A percentile compares a stretch with the other conserved stretches of the same genome.
Evolutionary conservation across 2,797 vertebrate genomes (phyloP).

Genomic region (Peromyscus melanophrys): DNA sequence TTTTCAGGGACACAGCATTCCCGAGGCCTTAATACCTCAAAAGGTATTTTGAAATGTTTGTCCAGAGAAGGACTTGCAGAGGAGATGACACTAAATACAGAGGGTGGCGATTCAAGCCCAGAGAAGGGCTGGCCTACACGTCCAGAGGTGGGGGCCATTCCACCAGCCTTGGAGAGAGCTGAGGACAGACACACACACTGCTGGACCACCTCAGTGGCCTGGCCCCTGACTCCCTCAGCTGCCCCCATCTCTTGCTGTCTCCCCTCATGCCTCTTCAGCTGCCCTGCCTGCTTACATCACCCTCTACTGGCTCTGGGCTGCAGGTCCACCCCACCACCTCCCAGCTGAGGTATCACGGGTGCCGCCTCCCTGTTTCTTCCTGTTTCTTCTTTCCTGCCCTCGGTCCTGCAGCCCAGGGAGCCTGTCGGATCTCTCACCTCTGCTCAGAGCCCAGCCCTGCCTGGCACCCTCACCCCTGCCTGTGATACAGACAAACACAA

Average conservation of each 20-base stretch:
- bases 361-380: background rate
- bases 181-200: background rate
- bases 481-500: background rate
- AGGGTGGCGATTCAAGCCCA: background rate
- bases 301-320: background rate
- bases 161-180: background rate
- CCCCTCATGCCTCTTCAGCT: background rate
- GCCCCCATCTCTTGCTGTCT: background rate
- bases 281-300: background rate
- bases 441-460: background rate
- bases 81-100: background rate
- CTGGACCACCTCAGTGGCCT: background rate
- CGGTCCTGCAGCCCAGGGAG: background rate
- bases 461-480: background rate
- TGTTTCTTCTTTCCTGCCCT: accelerated
- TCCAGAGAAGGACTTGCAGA: background rate
- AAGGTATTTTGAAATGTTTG: background rate
- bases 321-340: background rate
- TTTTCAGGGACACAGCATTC: background rate
- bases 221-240: background rate
- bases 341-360: background rate
- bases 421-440: background rate
- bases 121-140: background rate
- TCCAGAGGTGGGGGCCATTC: background rate
- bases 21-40: background rate